phyloP scores from a whole-genome alignment of 2,888 invertebrate species.

The Siphlonurus alternatus region DNA sequence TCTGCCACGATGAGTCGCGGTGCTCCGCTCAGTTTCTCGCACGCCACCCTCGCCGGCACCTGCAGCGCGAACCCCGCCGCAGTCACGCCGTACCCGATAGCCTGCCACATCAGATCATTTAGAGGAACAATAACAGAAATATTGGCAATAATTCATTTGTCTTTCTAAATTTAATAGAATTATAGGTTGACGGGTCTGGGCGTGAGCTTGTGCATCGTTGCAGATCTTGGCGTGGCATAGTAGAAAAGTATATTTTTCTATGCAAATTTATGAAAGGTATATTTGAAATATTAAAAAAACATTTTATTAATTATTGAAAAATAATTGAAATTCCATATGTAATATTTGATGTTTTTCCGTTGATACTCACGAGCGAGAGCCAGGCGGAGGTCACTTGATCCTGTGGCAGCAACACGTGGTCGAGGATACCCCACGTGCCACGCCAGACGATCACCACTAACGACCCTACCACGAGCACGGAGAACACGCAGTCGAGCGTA shows the following conservation, averaged over 20 bases:
- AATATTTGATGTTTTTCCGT: too few species aligned
- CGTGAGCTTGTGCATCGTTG: too few species aligned
- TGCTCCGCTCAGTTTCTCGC: slow-evolving; percentile 47
- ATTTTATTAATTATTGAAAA: too few species aligned
- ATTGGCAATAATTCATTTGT: too few species aligned
- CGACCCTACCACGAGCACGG: slow-evolving; percentile 66
- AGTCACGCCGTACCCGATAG: slow-evolving; percentile 56
- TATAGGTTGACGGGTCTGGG: too few species aligned
- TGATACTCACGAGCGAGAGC: slow-evolving; percentile 64
- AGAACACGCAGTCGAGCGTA: slow-evolving; percentile 70
- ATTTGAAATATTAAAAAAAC: too few species aligned
- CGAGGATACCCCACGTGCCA: slow-evolving; percentile 68
- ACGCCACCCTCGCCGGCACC: slow-evolving; percentile 52
- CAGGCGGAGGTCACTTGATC: slow-evolving; percentile 49
- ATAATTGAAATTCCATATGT: too few species aligned
- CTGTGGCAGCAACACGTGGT: slow-evolving; percentile 60
- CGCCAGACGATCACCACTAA: slow-evolving; percentile 80
- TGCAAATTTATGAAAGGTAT: too few species aligned
- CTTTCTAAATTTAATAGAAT: too few species aligned
- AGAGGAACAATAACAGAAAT: too few species aligned
- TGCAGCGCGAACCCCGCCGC: slow-evolving; percentile 56
- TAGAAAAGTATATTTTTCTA: too few species aligned
- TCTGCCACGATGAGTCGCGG: slow-evolving; percentile 54
- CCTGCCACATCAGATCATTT: slow-evolving; percentile 36
- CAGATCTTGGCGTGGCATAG: too few species aligned